phyloP scores from a whole-genome alignment of 2,113 vertebrate genomes.

The Vulpes vulpes region DNA sequence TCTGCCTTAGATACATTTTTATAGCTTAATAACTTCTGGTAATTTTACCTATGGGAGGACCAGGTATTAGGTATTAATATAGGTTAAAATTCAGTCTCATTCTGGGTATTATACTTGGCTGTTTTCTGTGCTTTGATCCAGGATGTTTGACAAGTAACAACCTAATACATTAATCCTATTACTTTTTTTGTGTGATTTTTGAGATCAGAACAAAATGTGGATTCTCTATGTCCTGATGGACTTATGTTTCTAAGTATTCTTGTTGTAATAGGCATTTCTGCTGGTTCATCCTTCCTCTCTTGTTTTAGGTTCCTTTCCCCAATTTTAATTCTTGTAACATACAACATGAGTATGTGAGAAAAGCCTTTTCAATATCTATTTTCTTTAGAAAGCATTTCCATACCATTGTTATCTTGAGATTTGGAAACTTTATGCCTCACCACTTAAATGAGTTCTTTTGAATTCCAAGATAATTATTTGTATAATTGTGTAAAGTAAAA shows the following conservation, averaged over 20 bases:
- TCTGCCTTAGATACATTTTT: background rate
- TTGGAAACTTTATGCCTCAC: background rate
- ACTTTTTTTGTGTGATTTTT: background rate
- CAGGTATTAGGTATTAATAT: background rate
- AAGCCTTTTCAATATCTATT: background rate
- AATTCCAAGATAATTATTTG: background rate
- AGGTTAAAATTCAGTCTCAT: background rate
- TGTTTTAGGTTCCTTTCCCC: constrained; percentile 20
- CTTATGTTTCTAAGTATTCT: background rate
- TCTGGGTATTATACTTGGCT: constrained; percentile 10
- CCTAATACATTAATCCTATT: background rate
- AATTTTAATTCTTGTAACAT: constrained; percentile 39
- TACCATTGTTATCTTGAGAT: background rate
- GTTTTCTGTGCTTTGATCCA: constrained; percentile 48
- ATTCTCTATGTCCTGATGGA: constrained; percentile 7
- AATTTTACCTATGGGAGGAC: background rate
- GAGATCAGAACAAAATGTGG: background rate
- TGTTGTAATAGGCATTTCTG: constrained; percentile 21
- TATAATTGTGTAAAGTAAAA: background rate
- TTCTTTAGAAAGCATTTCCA: constrained; percentile 46
- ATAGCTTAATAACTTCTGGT: constrained; percentile 22
- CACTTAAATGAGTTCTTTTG: background rate
- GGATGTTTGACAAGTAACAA: background rate
- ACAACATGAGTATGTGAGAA: constrained; percentile 2
- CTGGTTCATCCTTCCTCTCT: background rate